phyloP scores from a whole-genome alignment of 2,888 invertebrate genomes.

The Callimorpha dominula region DNA sequence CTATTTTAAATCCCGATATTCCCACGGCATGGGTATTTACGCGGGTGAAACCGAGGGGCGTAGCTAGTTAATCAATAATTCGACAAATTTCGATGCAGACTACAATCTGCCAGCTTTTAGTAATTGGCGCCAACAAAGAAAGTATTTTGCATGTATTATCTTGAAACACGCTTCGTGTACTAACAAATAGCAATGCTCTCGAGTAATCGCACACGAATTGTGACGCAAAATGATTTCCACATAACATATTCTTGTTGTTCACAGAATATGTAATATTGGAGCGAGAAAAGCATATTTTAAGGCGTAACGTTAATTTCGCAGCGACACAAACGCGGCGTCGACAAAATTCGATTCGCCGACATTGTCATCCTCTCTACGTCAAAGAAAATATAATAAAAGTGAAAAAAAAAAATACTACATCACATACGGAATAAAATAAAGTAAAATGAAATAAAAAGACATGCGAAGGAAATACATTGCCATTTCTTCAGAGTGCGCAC shows the following conservation, averaged over 20 bases:
- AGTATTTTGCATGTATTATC: background rate
- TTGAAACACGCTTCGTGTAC: background rate
- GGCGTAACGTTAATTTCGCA: conserved; percentile 46
- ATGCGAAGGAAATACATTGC: conserved; percentile 73
- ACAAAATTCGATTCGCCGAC: conserved; percentile 52
- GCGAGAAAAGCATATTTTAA: conserved; percentile 48
- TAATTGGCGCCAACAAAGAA: background rate
- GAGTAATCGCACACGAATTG: conserved; percentile 24
- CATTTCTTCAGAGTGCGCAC: conserved; percentile 65
- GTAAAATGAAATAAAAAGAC: conserved; percentile 81
- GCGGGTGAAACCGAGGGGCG: no score
- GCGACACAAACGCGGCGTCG: conserved; percentile 36
- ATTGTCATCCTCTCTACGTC: conserved; percentile 55
- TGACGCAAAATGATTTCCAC: conserved; percentile 40
- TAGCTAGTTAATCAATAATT: no score
- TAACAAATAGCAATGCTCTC: background rate
- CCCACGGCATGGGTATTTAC: no score
- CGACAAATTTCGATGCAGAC: no score
- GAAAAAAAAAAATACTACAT: conserved; percentile 74
- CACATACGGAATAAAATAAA: conserved; percentile 80
- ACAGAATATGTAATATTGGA: conserved; percentile 28
- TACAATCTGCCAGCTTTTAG: no score
- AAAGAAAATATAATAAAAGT: conserved; percentile 73
- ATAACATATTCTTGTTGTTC: conserved; percentile 31
- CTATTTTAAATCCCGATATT: no score